Base-by-base conservation (phyloP, 2,888 invertebrate genomes). In the Sinhomidia bicolor region DNA sequence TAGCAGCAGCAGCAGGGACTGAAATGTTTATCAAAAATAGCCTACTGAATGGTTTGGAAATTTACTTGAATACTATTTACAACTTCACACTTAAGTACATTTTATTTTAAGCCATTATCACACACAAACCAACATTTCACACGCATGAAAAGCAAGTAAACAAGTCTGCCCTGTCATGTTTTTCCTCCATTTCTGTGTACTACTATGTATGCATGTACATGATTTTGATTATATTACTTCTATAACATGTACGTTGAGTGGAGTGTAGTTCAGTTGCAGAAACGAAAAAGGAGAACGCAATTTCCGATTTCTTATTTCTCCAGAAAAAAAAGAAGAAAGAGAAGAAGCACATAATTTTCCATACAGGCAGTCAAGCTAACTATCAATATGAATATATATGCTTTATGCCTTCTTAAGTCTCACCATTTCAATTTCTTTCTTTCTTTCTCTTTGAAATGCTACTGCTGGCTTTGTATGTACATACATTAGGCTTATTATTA, bases 221-320 rank as follows among this genome's bases (percentile, higher is more conserved):
- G 41, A 44, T 79, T 80, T 62, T 80, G 44, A 62, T 80, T 36
- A 32, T 36, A 54, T 57, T 78, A 14, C 36, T 54, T 20, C 57
- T 78, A 78, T 9, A 83, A 80, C 17, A 44, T 44, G 80, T 60
- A n/a, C 71, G 62, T 29, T 14, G 54, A 78, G 65, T 71, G 5
- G n/a, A n/a, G n/a, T n/a, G n/a, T n/a, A n/a, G 54, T 71, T 86
- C 85, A 71, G 80, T 86, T 23, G 62, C 29, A 68, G 51, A 36
- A 74, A 86, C 71, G 57, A 68, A 76, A 83, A 83, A 82, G 60
- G 88, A 79, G 88, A 88, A 65, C 88, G 71, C 88, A 88, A 88
- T 88, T 88, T 88, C 88, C 88, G 88, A 88, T 88, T 88, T 82
- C 54, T 83, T 68, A 60, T 62, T 78, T 65, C 51, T 86, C 57